Conservation (phyloP, 2,113 vertebrate species). For the Ptychochromis oligacanthus region DNA sequence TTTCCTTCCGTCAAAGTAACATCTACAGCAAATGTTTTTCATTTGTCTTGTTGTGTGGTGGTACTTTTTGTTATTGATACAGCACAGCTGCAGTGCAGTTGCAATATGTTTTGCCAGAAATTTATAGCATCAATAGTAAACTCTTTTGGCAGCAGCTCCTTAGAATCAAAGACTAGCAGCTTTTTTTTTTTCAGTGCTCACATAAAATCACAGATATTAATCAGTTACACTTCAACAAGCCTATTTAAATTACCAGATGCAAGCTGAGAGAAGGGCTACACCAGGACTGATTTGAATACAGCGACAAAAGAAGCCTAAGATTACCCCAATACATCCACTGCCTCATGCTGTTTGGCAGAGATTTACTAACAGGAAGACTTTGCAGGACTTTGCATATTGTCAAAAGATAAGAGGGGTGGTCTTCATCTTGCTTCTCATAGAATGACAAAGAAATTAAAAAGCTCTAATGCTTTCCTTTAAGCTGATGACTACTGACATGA, state of each 20-base stretch:
- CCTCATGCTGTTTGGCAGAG: background rate
- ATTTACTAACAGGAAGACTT: background rate
- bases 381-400: background rate
- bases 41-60: background rate
- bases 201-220: background rate
- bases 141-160: background rate
- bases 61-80: background rate
- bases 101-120: background rate
- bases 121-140: background rate
- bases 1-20: background rate
- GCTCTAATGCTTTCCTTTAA: background rate
- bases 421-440: background rate
- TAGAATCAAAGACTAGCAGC: background rate
- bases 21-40: background rate
- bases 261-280: background rate
- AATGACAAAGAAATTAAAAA: background rate
- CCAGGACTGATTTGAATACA: background rate
- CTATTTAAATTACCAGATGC: background rate
- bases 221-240: accelerated
- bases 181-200: background rate
- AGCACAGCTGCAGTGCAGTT: background rate
- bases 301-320: background rate
- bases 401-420: background rate
- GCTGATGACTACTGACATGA: background rate
- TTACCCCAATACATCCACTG: background rate